Base-by-base conservation (phyloP, 2,113 vertebrate genomes). In the Psittacula cyanocephala region DNA sequence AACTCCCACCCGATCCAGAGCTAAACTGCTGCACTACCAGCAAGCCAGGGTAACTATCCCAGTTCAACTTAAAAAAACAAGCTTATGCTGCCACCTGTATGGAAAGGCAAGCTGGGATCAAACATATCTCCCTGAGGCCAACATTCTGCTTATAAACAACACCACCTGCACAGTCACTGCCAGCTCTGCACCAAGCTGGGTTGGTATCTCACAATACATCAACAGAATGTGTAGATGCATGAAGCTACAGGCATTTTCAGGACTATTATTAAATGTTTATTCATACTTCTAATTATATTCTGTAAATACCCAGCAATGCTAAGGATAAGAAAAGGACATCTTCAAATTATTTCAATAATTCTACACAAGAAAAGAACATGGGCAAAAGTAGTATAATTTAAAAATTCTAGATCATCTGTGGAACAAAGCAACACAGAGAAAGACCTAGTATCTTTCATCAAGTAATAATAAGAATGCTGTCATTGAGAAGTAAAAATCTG, bases 91-190 rank as follows among this genome's bases (percentile, higher is more conserved):
- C 33, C 47, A 68, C 41, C 20, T 16, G 22, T 9, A n/a, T 6
- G 17, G 8, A 64, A 88, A 68, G 18, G 5, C 27, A 78, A 2
- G 15, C 3, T 28, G 17, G 6, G 19, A 25, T 37, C 0, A 0
- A 68, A 68, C 17, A 3, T 2, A 6, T 13, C 17, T 80, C 33
- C 29, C 31, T 23, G 7, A 19, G 20, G 74, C 7, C n/a, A 70
- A 59, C 17, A 18, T 49, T 41, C 22, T 63, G 47, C 39, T 83
- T 4, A 50, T 0, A 5, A n/a, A 43, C 23, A 72, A 68, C 15
- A 20, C 17, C 1, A 3, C 5, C 44, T 52, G 29, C 64, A 64
- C 19, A 44, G 33, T 37, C 55, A 78, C 1, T 6, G 5, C 3
- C 47, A 91, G 3, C 19, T 86, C 76, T 24, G 39, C 53, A 57